A percentile compares a stretch with the other conserved stretches of the same genome.
Evolutionary conservation across 2,888 invertebrate species (phyloP).

Genomic region (Aphrophora alni): DNA sequence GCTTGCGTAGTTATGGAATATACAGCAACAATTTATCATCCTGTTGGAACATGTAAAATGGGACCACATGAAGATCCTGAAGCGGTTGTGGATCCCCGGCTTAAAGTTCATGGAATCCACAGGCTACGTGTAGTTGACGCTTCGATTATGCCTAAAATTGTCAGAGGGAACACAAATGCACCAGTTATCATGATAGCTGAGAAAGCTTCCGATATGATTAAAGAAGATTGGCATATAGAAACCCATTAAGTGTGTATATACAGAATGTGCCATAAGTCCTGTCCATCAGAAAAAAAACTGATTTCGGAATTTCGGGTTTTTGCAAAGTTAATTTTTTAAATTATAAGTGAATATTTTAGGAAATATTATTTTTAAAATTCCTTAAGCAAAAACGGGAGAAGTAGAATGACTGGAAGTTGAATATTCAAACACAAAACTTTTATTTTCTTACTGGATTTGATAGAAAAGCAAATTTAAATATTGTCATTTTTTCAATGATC

Average conservation of each 20-base stretch:
- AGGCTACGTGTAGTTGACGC: conserved; percentile 73
- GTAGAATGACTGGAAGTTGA: no score
- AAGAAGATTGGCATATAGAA: conserved; percentile 45
- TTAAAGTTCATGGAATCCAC: conserved; percentile 67
- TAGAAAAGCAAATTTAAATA: no score
- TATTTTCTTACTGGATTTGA: no score
- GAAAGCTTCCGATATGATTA: conserved; percentile 55
- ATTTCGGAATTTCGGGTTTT: no score
- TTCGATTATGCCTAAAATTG: conserved; percentile 69
- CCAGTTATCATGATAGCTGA: conserved; percentile 65
- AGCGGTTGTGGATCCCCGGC: conserved; percentile 57
- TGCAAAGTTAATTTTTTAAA: no score
- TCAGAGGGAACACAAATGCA: conserved; percentile 61
- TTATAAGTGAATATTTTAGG: no score
- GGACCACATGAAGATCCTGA: conserved; percentile 55
- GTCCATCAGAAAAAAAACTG: no score
- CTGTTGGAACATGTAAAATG: conserved; percentile 55
- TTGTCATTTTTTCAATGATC: no score
- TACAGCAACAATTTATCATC: conserved; percentile 74
- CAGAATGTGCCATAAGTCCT: no score
- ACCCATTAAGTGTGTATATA: neutral
- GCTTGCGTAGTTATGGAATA: conserved; percentile 68
- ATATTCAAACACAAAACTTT: no score
- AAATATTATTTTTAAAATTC: no score
- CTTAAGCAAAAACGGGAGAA: no score